These are phyloP conservation scores for Hycleus cichorii DNA, from an alignment of 1,140 invertebrate species.

Conservation along the genomic window DNA sequence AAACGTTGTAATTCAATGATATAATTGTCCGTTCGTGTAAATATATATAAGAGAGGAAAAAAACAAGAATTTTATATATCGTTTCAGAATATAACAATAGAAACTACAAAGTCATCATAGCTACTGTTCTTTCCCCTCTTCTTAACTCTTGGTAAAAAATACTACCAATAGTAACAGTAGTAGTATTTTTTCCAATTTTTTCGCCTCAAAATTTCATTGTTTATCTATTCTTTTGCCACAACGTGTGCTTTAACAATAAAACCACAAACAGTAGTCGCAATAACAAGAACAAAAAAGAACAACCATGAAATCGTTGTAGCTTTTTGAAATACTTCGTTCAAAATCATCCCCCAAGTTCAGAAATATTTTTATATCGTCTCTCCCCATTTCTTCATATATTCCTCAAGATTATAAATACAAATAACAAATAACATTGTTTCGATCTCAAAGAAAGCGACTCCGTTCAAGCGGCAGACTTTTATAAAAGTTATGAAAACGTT, in stretches of 20 bases:
- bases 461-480: constrained; percentile 20
- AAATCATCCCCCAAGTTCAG: too few species aligned
- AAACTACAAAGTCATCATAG: constrained; percentile 31
- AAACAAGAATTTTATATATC: background rate
- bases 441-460: constrained; percentile 18
- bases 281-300: too few species aligned
- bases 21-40: constrained; percentile 37
- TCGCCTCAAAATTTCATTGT: background rate
- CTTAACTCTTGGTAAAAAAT: too few species aligned
- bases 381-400: background rate
- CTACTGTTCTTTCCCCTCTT: constrained; percentile 18
- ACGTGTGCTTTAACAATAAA: too few species aligned
- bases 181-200: background rate
- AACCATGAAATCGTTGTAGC: too few species aligned
- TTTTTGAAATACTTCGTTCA: too few species aligned
- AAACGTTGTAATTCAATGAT: constrained; percentile 38
- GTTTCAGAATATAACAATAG: constrained; percentile 24
- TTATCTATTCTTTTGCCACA: too few species aligned
- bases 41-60: constrained; percentile 26
- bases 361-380: too few species aligned
- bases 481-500: constrained; percentile 20
- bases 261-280: too few species aligned
- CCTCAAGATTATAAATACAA: constrained; percentile 14
- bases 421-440: constrained; percentile 18
- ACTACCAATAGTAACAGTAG: background rate